A percentile compares a stretch with the other conserved stretches of the same genome.
Conservation (phyloP, 2,888 invertebrate genomes). For the Zaprionus lineosus region DNA sequence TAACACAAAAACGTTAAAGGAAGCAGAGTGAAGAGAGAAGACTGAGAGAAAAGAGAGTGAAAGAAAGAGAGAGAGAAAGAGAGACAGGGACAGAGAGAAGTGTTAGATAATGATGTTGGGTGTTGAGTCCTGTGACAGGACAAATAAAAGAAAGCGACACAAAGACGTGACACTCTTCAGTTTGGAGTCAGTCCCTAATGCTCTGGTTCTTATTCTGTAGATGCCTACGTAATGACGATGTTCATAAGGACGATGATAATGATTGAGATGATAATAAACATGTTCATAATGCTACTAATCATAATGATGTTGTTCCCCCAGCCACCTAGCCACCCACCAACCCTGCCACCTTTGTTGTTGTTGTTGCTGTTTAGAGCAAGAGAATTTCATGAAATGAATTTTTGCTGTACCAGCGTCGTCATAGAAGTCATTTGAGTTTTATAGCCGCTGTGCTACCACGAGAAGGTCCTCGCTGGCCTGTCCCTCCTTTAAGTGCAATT, state of each 20-base stretch:
- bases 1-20: too few relatives aligned
- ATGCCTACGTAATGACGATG: slow-evolving; percentile 5
- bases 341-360: too few relatives aligned
- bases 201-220: slow-evolving; percentile 12
- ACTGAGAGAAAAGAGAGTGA: too few relatives aligned
- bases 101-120: too few relatives aligned
- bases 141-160: slow-evolving; percentile 44
- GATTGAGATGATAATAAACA: neutral
- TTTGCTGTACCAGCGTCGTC: slow-evolving; percentile 30
- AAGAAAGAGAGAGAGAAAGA: too few relatives aligned
- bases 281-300: neutral
- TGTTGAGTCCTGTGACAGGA: slow-evolving; percentile 1
- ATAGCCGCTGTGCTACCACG: slow-evolving; percentile 37
- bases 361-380: slow-evolving; percentile 14
- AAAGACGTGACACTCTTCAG: slow-evolving; percentile 51
- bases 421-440: slow-evolving; percentile 53
- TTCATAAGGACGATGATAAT: too few relatives aligned
- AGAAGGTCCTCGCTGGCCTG: slow-evolving; percentile 17
- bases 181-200: slow-evolving; percentile 28
- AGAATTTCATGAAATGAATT: slow-evolving; percentile 55
- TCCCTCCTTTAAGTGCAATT: slow-evolving; percentile 49
- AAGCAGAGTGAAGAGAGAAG: slow-evolving; percentile 10
- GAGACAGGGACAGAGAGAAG: too few relatives aligned
- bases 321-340: too few relatives aligned
- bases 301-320: too few relatives aligned